Conservation (phyloP, 2,797 vertebrate species). For the Brachymystax lenok region DNA sequence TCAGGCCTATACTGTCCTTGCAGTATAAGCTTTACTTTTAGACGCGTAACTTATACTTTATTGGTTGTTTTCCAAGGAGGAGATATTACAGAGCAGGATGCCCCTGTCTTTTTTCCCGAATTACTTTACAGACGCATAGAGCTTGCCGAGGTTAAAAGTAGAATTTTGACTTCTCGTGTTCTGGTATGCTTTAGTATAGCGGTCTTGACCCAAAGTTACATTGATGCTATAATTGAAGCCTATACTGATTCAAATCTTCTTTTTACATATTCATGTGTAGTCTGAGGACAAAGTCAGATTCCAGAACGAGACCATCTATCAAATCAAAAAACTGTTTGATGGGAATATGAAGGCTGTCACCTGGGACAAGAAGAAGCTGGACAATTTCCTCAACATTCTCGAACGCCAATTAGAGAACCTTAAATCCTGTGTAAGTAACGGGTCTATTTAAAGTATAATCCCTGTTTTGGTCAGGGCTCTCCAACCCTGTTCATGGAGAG, state of each 20-base stretch:
- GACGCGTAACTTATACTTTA: not conserved
- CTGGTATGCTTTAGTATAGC: not conserved
- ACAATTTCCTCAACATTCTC: conserved; percentile 6
- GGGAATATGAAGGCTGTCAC: conserved; percentile 9
- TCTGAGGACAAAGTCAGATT: not conserved
- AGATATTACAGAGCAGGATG: not conserved
- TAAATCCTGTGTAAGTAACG: conserved; percentile 17
- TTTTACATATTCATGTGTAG: not conserved
- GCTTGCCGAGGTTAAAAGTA: not conserved
- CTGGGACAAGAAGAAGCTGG: conserved; percentile 14
- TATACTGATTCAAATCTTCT: not conserved
- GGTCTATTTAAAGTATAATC: too few species aligned
- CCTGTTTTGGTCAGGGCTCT: too few species aligned
- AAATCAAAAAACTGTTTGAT: conserved; percentile 9
- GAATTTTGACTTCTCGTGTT: not conserved
- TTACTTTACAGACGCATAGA: not conserved
- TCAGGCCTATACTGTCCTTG: not conserved
- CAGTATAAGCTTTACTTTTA: not conserved
- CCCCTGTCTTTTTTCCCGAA: not conserved
- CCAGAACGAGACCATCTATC: not conserved
- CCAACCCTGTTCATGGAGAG: too few species aligned
- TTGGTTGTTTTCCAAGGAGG: not conserved
- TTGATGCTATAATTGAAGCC: too few species aligned
- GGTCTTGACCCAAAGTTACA: too few species aligned
- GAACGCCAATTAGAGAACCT: conserved; percentile 11